phyloP scores from a whole-genome alignment of 1,140 invertebrate species.

The Caerostris darwini region DNA sequence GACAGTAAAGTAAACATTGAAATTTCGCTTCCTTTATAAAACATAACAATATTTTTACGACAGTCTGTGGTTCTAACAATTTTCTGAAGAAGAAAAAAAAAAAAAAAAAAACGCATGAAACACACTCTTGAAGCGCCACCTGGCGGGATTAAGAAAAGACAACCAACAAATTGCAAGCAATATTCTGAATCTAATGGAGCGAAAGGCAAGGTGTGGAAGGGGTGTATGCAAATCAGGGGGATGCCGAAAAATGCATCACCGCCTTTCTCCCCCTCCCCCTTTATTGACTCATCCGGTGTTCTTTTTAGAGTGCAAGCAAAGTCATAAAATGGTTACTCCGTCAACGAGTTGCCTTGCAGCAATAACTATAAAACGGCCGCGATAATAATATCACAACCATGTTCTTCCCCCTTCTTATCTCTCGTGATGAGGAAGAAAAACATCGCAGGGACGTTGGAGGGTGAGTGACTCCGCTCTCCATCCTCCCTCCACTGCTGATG shows the following conservation, averaged over 20 bases:
- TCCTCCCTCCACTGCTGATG: conserved; percentile 1
- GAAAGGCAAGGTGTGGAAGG: not conserved
- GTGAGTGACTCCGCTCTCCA: conserved; percentile 16
- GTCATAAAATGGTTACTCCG: conserved; percentile 69
- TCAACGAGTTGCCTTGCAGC: conserved; percentile 63
- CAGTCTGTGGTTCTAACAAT: not conserved
- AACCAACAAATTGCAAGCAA: conserved; percentile 70
- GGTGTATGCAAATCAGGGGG: conserved; percentile 52
- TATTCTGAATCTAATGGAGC: conserved; percentile 33
- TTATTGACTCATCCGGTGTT: conserved; percentile 74
- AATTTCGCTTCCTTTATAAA: not conserved
- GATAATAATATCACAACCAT: conserved; percentile 61
- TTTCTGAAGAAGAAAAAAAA: not conserved
- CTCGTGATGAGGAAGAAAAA: conserved; percentile 22
- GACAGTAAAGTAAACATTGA: too few species aligned
- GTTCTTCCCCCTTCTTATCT: conserved; percentile 34
- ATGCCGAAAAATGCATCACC: not conserved
- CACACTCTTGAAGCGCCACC: not conserved
- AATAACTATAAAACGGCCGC: conserved; percentile 68
- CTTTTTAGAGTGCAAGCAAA: conserved; percentile 57
- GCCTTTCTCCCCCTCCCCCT: not conserved
- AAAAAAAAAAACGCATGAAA: not conserved
- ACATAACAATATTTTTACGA: not conserved
- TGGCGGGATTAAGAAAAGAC: not conserved
- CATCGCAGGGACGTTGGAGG: not conserved